Conservation (phyloP, 2,888 invertebrate genomes). For the Augochlorella aurata region DNA sequence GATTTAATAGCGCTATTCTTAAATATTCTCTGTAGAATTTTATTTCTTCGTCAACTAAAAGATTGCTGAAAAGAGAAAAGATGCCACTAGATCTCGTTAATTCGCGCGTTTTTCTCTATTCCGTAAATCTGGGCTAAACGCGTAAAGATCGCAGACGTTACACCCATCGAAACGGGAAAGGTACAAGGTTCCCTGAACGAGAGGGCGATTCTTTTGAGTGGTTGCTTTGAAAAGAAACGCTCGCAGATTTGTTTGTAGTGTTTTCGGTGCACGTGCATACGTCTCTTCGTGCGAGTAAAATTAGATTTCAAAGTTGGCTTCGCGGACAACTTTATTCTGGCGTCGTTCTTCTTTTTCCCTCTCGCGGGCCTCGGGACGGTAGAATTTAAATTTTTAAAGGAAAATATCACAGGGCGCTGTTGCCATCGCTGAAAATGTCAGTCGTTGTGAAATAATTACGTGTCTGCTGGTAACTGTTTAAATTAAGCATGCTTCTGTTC, state of each 20-base stretch:
- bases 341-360: background rate
- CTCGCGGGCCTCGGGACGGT: background rate
- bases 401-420: conserved; percentile 9
- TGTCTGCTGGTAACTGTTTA: background rate
- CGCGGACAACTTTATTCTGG: conserved; percentile 2
- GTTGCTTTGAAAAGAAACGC: conserved; percentile 50
- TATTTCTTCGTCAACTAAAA: no score
- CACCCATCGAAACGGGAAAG: background rate
- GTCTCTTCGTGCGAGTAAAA: conserved; percentile 30
- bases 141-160: background rate
- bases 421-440: conserved; percentile 7
- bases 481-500: background rate
- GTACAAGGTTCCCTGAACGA: background rate
- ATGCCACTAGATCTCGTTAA: no score
- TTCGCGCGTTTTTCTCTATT: no score
- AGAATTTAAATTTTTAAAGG: conserved; percentile 28
- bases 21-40: background rate
- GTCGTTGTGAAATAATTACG: conserved; percentile 22
- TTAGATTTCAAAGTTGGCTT: conserved; percentile 48
- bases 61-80: no score
- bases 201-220: conserved; percentile 36
- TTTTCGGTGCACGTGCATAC: conserved; percentile 25
- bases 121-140: no score
- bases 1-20: no score
- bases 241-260: conserved; percentile 14